These are phyloP conservation scores for Heptranchias perlo DNA, from an alignment of 2,113 vertebrate species.

Conservation along the genomic window DNA sequence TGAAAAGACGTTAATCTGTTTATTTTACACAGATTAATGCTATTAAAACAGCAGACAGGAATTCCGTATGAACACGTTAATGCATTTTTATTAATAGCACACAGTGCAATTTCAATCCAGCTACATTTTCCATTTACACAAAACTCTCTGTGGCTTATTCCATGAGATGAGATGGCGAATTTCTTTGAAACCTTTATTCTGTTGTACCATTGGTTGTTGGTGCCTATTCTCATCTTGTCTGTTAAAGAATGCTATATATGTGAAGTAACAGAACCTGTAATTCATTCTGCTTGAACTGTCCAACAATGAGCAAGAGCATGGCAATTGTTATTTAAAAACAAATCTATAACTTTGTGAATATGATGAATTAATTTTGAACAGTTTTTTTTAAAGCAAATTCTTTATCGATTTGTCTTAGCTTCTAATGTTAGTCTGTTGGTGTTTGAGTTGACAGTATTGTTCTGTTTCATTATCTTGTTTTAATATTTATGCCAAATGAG, in stretches of 20 bases:
- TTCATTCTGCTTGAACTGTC: background rate
- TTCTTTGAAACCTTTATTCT: background rate
- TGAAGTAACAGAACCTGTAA: background rate
- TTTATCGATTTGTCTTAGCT: constrained; percentile 1
- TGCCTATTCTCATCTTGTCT: background rate
- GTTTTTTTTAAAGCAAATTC: background rate
- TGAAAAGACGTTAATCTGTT: background rate
- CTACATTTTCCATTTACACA: background rate
- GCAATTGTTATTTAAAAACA: background rate
- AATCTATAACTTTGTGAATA: background rate
- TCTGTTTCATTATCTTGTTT: background rate
- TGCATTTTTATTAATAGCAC: background rate
- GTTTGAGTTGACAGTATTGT: background rate
- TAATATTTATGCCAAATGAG: constrained; percentile 1
- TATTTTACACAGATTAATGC: background rate
- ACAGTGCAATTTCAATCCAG: background rate
- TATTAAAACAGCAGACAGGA: background rate
- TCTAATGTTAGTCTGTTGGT: background rate
- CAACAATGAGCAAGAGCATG: background rate
- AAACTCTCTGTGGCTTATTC: background rate
- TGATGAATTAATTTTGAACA: background rate
- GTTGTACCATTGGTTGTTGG: background rate
- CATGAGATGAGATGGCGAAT: background rate
- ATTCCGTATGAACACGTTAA: background rate
- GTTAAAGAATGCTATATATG: background rate